phyloP scores from a whole-genome alignment of 2,888 invertebrate genomes.

The Miltochrista miniata region DNA sequence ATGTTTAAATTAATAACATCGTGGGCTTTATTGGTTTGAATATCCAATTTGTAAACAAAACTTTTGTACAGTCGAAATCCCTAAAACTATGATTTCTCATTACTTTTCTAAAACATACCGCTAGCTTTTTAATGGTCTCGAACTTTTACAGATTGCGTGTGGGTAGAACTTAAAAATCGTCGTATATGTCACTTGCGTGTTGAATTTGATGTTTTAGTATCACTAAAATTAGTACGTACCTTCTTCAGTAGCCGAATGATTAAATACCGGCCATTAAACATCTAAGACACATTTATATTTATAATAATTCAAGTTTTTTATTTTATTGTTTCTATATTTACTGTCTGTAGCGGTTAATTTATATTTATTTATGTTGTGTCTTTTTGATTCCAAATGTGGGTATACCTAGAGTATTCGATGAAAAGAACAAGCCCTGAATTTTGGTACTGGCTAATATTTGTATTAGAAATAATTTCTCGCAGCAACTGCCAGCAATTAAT shows the following conservation, averaged over 20 bases:
- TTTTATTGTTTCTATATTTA: constrained; percentile 67
- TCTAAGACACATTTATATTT: constrained; percentile 65
- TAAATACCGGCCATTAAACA: constrained; percentile 65
- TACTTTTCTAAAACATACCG: background rate
- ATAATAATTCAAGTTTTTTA: constrained; percentile 66
- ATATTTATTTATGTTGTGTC: constrained; percentile 30
- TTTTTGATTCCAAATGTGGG: constrained; percentile 42
- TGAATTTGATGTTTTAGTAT: constrained; percentile 36
- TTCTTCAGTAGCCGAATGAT: constrained; percentile 71
- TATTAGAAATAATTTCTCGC: no score
- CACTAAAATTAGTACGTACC: constrained; percentile 44
- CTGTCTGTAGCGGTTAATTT: constrained; percentile 56
- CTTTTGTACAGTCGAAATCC: no score
- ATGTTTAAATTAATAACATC: no score
- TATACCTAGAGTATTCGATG: constrained; percentile 60
- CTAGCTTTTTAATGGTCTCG: background rate
- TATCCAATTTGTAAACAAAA: no score
- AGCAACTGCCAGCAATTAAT: no score
- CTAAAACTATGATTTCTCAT: background rate
- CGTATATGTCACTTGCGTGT: constrained; percentile 35
- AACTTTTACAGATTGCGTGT: constrained; percentile 14
- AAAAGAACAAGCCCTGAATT: no score
- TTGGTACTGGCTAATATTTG: no score
- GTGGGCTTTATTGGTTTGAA: no score
- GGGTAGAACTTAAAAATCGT: constrained; percentile 33